These are phyloP conservation scores for Malaclemys terrapin DNA, from an alignment of 2,113 vertebrate species.

Conservation along the genomic window DNA sequence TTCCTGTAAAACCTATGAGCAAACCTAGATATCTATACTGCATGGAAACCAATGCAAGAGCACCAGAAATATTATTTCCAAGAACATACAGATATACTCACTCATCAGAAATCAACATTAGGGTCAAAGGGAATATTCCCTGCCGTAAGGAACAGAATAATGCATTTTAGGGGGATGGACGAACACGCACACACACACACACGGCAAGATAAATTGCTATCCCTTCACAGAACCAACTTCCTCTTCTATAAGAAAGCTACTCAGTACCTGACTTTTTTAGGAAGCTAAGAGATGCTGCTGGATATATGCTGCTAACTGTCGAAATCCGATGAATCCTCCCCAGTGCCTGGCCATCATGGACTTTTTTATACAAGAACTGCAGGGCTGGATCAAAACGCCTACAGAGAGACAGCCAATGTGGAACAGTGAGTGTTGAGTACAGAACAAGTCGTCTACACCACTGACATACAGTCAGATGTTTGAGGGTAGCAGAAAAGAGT, in stretches of 20 bases:
- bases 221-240: accelerated
- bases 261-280: constrained; percentile 51
- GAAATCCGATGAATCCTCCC: constrained; percentile 59
- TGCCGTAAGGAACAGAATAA: neutral
- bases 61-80: neutral
- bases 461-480: accelerated
- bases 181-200: accelerated
- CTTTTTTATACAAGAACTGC: constrained; percentile 62
- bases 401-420: accelerated
- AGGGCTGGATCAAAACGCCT: constrained; percentile 70
- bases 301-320: constrained; percentile 17
- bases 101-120: accelerated
- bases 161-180: accelerated
- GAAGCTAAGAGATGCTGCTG: neutral
- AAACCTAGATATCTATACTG: accelerated
- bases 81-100: neutral
- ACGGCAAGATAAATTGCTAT: accelerated
- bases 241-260: neutral
- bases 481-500: accelerated
- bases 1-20: neutral
- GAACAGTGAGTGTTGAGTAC: neutral
- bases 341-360: neutral
- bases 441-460: accelerated
- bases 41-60: accelerated
- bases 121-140: neutral